Percentiles rank a stretch among this genome's conserved stretches.
These are phyloP conservation scores for Danio albolineatus DNA, from an alignment of 2,797 vertebrate species.

Conservation along the genomic window DNA sequence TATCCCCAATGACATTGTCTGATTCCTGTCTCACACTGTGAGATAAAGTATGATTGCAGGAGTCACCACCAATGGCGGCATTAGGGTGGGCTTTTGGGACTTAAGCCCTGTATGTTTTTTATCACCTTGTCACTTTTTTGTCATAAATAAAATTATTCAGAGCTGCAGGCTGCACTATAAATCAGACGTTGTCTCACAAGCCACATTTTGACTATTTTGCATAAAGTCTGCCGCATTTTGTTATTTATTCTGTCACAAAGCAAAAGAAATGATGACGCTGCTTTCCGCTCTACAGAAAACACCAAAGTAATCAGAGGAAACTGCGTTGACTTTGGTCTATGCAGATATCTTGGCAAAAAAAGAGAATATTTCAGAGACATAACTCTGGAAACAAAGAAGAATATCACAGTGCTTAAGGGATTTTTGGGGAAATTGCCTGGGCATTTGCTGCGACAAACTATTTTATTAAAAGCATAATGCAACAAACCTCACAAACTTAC, in stretches of 20 bases:
- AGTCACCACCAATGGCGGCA: neutral
- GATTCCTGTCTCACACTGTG: slow-evolving; percentile 23
- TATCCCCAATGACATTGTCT: neutral
- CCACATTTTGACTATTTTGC: slow-evolving; percentile 13
- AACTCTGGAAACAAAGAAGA: neutral
- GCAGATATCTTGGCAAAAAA: slow-evolving; percentile 7
- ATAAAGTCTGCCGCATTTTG: slow-evolving; percentile 7
- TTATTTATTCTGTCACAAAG: slow-evolving; percentile 33
- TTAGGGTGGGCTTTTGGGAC: slow-evolving; percentile 5
- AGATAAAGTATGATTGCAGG: slow-evolving; percentile 32
- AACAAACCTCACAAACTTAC: neutral
- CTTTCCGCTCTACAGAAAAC: neutral
- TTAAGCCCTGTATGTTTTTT: neutral
- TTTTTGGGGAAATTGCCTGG: too few relatives aligned
- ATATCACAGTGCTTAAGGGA: neutral
- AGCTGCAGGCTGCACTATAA: slow-evolving; percentile 33
- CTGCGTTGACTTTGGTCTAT: neutral
- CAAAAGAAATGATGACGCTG: slow-evolving; percentile 3
- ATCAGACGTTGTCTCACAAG: slow-evolving; percentile 17
- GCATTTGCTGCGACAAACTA: neutral
- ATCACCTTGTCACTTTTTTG: slow-evolving; percentile 8
- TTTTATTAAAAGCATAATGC: neutral
- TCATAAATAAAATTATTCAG: slow-evolving; percentile 23
- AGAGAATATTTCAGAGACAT: slow-evolving; percentile 4
- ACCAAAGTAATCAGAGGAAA: slow-evolving; percentile 9